Percentiles rank a stretch among this genome's conserved stretches.
Conservation (phyloP, 2,888 invertebrate species). For the Atethmia centrago region DNA sequence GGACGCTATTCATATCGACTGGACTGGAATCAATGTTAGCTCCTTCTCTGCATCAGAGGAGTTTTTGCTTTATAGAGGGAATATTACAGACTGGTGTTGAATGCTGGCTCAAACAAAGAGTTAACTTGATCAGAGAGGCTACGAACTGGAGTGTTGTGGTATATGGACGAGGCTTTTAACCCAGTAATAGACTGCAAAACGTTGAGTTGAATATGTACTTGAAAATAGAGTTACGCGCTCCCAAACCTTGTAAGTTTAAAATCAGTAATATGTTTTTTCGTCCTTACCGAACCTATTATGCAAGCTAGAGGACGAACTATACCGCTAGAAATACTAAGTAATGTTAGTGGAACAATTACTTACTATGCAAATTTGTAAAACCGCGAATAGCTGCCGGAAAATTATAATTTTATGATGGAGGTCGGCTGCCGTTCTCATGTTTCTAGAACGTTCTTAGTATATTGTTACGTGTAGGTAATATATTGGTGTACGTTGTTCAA, state of each 20-base stretch:
- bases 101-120: neutral
- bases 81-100: neutral
- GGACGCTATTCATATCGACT: too few relatives aligned
- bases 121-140: neutral
- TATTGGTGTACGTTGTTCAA: constrained; percentile 13
- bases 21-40: neutral
- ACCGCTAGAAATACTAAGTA: constrained; percentile 1
- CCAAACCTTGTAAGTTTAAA: constrained; percentile 6
- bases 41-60: neutral
- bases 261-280: neutral
- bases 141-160: too few relatives aligned
- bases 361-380: constrained; percentile 66
- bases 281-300: constrained; percentile 23
- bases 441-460: constrained; percentile 45
- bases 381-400: constrained; percentile 60
- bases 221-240: neutral
- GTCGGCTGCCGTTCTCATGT: constrained; percentile 48
- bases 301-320: constrained; percentile 29
- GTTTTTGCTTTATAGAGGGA: neutral
- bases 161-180: neutral
- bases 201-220: neutral
- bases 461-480: constrained; percentile 24
- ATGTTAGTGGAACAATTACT: constrained; percentile 45
- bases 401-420: constrained; percentile 65
- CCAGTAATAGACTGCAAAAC: neutral